phyloP scores from a whole-genome alignment of 2,888 invertebrate species.

The Glaucopsyche alexis region DNA sequence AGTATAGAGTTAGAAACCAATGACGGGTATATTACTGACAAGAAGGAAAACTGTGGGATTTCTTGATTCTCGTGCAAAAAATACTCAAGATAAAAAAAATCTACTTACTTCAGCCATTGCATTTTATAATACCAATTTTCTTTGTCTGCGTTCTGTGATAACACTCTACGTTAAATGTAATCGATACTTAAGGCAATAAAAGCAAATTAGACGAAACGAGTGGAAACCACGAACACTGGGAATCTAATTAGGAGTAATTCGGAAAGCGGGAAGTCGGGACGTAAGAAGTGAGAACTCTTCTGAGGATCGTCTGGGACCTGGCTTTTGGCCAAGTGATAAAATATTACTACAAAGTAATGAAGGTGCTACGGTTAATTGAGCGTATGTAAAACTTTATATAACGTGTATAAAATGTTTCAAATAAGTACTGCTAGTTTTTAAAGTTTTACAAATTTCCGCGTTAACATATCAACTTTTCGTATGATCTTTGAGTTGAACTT shows the following conservation, averaged over 20 bases:
- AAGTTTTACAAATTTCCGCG: neutral
- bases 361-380: neutral
- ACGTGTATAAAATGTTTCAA: neutral
- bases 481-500: too few species aligned
- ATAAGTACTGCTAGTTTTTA: neutral
- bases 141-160: neutral
- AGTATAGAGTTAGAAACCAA: too few species aligned
- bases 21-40: too few species aligned
- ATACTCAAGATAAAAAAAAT: neutral
- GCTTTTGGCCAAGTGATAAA: constrained; percentile 36
- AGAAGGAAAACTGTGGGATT: neutral
- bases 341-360: constrained; percentile 13
- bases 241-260: constrained; percentile 47
- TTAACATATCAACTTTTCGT: too few species aligned
- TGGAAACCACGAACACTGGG: constrained; percentile 32
- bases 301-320: constrained; percentile 37
- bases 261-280: constrained; percentile 30
- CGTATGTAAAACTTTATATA: neutral
- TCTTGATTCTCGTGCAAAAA: neutral
- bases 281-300: constrained; percentile 36
- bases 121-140: neutral
- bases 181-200: neutral
- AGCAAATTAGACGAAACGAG: constrained; percentile 23
- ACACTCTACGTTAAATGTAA: neutral
- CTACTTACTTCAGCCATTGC: too few species aligned